A percentile compares a stretch with the other conserved stretches of the same genome.
Conservation (phyloP, 2,888 invertebrate species). For the Drosophila borborema region DNA sequence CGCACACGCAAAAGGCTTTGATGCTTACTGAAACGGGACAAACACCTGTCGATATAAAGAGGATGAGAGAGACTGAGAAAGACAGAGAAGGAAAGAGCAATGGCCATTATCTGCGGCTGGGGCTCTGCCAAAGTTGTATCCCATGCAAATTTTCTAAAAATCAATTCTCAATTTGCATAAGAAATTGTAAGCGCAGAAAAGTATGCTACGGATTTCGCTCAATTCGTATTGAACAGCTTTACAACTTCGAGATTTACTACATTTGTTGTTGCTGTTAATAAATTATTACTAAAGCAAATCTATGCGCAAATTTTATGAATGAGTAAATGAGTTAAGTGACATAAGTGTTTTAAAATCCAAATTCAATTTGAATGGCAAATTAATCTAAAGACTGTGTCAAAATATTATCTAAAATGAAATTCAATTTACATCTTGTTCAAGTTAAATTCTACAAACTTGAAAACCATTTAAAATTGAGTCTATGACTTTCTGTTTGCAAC, state of each 20-base stretch:
- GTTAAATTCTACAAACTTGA: not conserved
- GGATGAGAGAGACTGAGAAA: no score
- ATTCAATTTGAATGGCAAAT: not conserved
- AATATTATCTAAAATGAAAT: not conserved
- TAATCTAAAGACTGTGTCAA: not conserved
- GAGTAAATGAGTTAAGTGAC: not conserved
- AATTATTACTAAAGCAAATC: conserved; percentile 1
- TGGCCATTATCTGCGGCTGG: conserved; percentile 4
- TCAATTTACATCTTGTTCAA: no score
- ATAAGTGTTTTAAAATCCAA: not conserved
- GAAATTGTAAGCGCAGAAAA: conserved; percentile 27
- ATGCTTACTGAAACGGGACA: not conserved
- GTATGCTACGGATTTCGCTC: conserved; percentile 41
- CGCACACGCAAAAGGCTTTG: not conserved
- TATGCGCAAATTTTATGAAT: not conserved
- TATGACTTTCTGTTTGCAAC: not conserved
- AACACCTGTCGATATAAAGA: conserved; percentile 3
- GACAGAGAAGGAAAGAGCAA: not conserved
- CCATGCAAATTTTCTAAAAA: conserved; percentile 34
- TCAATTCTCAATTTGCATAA: conserved; percentile 57
- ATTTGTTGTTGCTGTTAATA: not conserved
- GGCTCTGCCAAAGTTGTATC: not conserved
- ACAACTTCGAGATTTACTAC: not conserved
- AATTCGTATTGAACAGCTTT: not conserved
- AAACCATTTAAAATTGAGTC: not conserved